Evolutionary conservation across 2,113 vertebrate genomes (phyloP).

Genomic region (Cephalopterus ornatus): DNA sequence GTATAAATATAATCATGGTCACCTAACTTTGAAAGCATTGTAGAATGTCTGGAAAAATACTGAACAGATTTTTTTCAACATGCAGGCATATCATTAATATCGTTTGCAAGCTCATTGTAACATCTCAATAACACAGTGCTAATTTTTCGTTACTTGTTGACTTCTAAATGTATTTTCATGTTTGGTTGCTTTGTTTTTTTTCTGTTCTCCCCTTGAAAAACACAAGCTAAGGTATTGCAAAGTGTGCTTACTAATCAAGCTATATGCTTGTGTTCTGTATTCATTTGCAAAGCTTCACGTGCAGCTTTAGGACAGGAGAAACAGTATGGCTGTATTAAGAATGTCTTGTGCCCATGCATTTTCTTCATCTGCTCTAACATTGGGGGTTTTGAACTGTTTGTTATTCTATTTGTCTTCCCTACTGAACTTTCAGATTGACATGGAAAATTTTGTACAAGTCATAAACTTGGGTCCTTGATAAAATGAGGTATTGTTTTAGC

Average conservation of each 20-base stretch:
- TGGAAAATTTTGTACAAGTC: not conserved
- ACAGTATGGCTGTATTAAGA: not conserved
- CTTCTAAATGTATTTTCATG: not conserved
- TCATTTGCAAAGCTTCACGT: not conserved
- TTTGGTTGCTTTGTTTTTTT: not conserved
- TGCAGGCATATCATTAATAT: not conserved
- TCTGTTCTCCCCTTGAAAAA: not conserved
- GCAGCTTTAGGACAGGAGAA: not conserved
- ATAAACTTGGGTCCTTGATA: not conserved
- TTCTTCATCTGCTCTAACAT: not conserved
- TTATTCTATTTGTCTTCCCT: not conserved
- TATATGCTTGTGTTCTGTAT: not conserved
- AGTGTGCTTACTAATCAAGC: not conserved
- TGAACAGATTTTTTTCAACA: not conserved
- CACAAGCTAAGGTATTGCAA: not conserved
- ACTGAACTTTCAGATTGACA: not conserved
- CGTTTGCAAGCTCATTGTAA: not conserved
- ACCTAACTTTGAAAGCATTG: not conserved
- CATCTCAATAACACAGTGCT: not conserved
- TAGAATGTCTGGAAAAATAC: not conserved
- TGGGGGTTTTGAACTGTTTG: not conserved
- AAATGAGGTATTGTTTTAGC: not conserved
- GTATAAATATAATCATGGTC: not conserved
- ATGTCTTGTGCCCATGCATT: not conserved
- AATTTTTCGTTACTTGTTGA: not conserved